Conservation (phyloP, 1,140 invertebrate species). For the Formica exsecta region DNA sequence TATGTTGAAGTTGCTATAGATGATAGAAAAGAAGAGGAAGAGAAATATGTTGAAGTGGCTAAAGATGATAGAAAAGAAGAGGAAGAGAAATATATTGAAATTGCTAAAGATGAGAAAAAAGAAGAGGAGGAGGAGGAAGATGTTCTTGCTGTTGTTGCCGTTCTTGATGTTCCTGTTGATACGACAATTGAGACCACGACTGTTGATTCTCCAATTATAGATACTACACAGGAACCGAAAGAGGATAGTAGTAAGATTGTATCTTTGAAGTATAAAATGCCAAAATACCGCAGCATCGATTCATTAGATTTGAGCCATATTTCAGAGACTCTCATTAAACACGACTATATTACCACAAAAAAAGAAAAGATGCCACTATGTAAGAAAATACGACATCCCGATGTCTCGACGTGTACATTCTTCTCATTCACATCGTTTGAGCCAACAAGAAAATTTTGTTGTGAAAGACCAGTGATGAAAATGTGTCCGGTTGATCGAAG, state of each 20-base stretch:
- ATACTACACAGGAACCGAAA: background rate
- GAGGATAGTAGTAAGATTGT: background rate
- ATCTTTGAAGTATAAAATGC: background rate
- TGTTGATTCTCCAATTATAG: background rate
- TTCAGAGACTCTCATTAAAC: background rate
- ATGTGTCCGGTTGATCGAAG: background rate
- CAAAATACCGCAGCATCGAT: background rate
- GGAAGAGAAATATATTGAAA: too few relatives aligned
- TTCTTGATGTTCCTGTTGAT: too few relatives aligned
- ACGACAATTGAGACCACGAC: too few relatives aligned
- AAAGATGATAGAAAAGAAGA: too few relatives aligned
- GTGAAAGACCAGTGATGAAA: background rate
- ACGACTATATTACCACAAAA: background rate
- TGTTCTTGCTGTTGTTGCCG: too few relatives aligned
- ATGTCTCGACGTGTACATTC: background rate
- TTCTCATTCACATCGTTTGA: background rate
- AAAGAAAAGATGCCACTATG: background rate
- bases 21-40: too few relatives aligned
- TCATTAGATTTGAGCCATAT: too few relatives aligned
- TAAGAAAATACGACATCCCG: background rate
- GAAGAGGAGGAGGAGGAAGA: too few relatives aligned
- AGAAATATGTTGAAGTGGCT: too few relatives aligned
- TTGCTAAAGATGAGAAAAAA: too few relatives aligned
- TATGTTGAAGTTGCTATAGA: too few relatives aligned
- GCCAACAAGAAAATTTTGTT: background rate